Conservation (phyloP, 2,797 vertebrate genomes). For the Esox lucius region DNA sequence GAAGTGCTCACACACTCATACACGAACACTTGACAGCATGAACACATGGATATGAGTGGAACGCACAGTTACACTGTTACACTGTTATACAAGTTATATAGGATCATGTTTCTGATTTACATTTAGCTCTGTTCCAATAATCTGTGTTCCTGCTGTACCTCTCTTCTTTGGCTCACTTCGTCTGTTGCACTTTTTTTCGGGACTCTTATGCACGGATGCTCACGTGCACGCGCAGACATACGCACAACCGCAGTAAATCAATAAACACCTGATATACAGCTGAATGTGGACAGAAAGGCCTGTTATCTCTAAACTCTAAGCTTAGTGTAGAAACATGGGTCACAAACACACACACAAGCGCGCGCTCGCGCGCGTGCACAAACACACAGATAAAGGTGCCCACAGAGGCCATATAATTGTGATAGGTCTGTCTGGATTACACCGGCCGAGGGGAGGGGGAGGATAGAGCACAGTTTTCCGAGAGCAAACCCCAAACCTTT, state of each 20-base stretch:
- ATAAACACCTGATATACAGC: slow-evolving; percentile 46
- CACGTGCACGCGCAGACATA: neutral
- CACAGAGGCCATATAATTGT: neutral
- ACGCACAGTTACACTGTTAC: neutral
- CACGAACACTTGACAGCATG: neutral
- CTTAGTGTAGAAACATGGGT: slow-evolving; percentile 19
- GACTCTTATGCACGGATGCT: neutral
- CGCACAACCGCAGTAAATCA: slow-evolving; percentile 34
- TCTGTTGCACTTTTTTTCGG: neutral
- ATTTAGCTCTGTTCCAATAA: neutral
- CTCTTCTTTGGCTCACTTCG: neutral
- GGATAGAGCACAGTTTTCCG: neutral
- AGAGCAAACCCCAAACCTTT: neutral
- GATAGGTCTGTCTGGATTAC: neutral
- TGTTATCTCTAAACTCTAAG: slow-evolving; percentile 42
- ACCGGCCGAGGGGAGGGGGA: neutral
- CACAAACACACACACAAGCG: neutral
- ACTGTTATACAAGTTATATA: neutral
- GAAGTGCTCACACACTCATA: neutral
- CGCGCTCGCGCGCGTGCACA: too few species aligned
- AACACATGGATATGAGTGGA: neutral
- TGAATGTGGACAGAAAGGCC: slow-evolving; percentile 30
- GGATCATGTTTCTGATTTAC: neutral
- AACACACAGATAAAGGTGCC: neutral
- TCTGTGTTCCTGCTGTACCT: neutral